These are phyloP conservation scores for Idaea aversata DNA, from an alignment of 2,888 invertebrate species.

Conservation along the genomic window DNA sequence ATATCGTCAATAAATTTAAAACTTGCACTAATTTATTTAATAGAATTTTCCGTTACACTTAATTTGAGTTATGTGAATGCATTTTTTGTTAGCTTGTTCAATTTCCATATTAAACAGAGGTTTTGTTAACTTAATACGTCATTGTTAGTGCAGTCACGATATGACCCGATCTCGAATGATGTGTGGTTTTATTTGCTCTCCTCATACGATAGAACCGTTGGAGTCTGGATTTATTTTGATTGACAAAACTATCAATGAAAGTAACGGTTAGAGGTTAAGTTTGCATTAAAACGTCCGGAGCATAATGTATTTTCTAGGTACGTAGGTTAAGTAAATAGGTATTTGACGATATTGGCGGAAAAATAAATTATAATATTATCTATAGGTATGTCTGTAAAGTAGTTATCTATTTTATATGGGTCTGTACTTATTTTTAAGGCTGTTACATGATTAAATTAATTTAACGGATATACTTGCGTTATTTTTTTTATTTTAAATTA, in stretches of 20 bases:
- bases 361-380: too few species aligned
- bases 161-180: conserved; percentile 25
- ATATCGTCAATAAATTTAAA: conserved; percentile 22
- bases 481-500: too few species aligned
- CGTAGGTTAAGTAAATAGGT: not conserved
- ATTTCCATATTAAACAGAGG: conserved; percentile 52
- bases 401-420: too few species aligned
- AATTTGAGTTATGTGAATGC: conserved; percentile 41
- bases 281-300: not conserved
- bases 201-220: not conserved
- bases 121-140: conserved; percentile 40
- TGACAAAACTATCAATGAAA: conserved; percentile 2
- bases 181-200: conserved; percentile 4
- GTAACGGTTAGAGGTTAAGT: not conserved
- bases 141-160: conserved; percentile 40
- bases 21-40: conserved; percentile 9
- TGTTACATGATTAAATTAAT: too few species aligned
- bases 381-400: too few species aligned
- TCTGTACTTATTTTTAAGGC: too few species aligned
- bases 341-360: not conserved
- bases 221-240: conserved; percentile 5
- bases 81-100: conserved; percentile 38
- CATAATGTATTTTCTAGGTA: not conserved
- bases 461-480: too few species aligned
- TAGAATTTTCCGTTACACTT: conserved; percentile 33